These are phyloP conservation scores for Boleophthalmus pectinirostris DNA, from an alignment of 2,113 vertebrate species.

Conservation along the genomic window DNA sequence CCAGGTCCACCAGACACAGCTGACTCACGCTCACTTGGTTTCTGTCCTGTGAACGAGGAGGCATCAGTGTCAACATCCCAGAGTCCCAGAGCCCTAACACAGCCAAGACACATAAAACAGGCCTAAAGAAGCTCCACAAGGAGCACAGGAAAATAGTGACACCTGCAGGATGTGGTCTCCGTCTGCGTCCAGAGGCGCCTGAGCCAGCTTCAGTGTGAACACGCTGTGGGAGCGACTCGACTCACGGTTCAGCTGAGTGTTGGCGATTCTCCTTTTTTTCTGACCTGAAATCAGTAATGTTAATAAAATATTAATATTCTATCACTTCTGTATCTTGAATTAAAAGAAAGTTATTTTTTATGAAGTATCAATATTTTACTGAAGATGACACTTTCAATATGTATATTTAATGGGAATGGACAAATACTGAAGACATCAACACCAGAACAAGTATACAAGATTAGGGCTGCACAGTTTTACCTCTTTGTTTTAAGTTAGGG, in stretches of 20 bases:
- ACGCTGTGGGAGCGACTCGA: conserved; percentile 97
- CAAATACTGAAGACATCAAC: too few relatives aligned
- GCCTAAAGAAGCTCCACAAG: not conserved
- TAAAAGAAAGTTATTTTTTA: too few relatives aligned
- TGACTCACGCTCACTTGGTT: conserved; percentile 91
- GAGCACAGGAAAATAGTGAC: not conserved
- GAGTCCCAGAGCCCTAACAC: not conserved
- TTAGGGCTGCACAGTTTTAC: too few relatives aligned
- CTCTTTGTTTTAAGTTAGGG: too few relatives aligned
- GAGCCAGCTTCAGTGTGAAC: conserved; percentile 91
- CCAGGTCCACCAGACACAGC: conserved; percentile 93
- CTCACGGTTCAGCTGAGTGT: conserved; percentile 92
- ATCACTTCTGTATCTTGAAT: too few relatives aligned
- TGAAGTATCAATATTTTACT: too few relatives aligned
- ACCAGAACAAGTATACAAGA: too few relatives aligned
- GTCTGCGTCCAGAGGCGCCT: conserved; percentile 92
- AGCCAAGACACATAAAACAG: too few relatives aligned
- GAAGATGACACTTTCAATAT: too few relatives aligned
- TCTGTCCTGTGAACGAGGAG: conserved; percentile 80
- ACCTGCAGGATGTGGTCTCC: conserved; percentile 96
- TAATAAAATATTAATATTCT: not conserved
- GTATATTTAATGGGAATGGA: too few relatives aligned
- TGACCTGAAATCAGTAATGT: conserved; percentile 61
- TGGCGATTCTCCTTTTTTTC: conserved; percentile 82
- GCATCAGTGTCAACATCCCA: not conserved